Conservation (phyloP, 2,888 invertebrate species). For the Acronicta leporina region DNA sequence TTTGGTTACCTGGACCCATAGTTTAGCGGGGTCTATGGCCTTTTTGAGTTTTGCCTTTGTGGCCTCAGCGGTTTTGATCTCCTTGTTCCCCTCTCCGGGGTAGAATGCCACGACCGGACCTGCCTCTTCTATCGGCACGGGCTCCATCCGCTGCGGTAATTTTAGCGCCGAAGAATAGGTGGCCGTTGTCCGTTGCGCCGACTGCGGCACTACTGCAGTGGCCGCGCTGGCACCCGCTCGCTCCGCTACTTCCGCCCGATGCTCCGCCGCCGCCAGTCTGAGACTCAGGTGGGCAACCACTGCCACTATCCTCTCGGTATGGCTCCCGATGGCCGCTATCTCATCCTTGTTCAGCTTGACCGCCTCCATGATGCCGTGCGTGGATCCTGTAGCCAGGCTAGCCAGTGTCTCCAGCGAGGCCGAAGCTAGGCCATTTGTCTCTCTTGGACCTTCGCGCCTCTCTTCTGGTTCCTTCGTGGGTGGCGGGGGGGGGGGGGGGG, state of each 20-base stretch:
- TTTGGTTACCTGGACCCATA: constrained; percentile 1
- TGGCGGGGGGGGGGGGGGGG: too few species aligned
- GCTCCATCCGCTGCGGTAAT: neutral
- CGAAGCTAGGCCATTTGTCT: too few species aligned
- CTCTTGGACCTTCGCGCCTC: too few species aligned
- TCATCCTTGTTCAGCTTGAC: neutral
- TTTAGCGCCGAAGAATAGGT: neutral
- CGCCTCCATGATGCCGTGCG: too few species aligned
- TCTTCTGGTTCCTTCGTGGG: too few species aligned
- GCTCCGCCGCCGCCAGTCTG: neutral
- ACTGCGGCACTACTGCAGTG: neutral
- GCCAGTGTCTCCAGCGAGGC: too few species aligned
- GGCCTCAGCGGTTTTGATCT: constrained; percentile 4
- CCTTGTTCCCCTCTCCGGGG: neutral
- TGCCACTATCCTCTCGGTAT: accelerated
- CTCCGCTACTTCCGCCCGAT: neutral
- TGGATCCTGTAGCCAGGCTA: too few species aligned
- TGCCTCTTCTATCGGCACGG: accelerated
- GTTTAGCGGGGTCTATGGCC: neutral
- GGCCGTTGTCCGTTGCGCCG: too few species aligned
- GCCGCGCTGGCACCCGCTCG: too few species aligned
- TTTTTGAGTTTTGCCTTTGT: constrained; percentile 10
- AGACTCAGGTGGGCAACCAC: accelerated
- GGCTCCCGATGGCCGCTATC: accelerated
- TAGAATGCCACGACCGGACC: neutral